These are phyloP conservation scores for Bovichtus diacanthus DNA, from an alignment of 2,797 vertebrate genomes.

Conservation along the genomic window DNA sequence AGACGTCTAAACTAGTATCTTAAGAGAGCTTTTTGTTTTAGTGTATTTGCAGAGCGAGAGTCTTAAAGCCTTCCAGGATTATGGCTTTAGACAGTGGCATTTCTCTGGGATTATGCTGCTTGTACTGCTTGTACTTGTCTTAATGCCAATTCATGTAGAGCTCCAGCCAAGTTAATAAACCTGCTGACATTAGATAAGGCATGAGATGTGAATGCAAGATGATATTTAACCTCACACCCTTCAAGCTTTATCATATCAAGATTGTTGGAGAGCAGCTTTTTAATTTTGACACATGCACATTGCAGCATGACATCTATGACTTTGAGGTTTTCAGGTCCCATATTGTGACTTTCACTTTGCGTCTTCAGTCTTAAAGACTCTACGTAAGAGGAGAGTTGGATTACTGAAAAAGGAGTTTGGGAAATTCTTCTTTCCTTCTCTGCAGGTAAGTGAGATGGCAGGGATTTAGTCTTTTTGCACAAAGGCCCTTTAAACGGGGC, in stretches of 20 bases:
- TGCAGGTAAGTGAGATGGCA: slow-evolving; percentile 12
- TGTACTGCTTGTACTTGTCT: slow-evolving; percentile 45
- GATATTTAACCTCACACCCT: slow-evolving; percentile 19
- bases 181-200: slow-evolving; percentile 53
- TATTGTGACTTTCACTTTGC: background rate
- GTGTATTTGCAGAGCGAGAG: slow-evolving; percentile 53
- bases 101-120: slow-evolving; percentile 67
- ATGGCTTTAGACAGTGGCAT: slow-evolving; percentile 61
- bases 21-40: slow-evolving; percentile 18
- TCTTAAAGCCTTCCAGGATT: slow-evolving; percentile 66
- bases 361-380: background rate
- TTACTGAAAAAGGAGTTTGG: background rate
- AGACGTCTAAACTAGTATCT: slow-evolving; percentile 27
- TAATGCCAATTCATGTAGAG: slow-evolving; percentile 50
- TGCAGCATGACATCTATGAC: background rate
- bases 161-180: slow-evolving; percentile 58
- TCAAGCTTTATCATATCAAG: background rate
- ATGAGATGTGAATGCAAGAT: background rate
- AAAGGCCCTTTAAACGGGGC: slow-evolving; percentile 4
- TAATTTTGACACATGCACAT: background rate
- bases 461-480: slow-evolving; percentile 10
- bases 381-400: background rate
- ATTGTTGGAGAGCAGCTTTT: background rate
- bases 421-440: background rate
- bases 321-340: background rate